Evolutionary conservation across 1,140 invertebrate genomes (phyloP).

Genomic region (Tetramorium parvispinum): DNA sequence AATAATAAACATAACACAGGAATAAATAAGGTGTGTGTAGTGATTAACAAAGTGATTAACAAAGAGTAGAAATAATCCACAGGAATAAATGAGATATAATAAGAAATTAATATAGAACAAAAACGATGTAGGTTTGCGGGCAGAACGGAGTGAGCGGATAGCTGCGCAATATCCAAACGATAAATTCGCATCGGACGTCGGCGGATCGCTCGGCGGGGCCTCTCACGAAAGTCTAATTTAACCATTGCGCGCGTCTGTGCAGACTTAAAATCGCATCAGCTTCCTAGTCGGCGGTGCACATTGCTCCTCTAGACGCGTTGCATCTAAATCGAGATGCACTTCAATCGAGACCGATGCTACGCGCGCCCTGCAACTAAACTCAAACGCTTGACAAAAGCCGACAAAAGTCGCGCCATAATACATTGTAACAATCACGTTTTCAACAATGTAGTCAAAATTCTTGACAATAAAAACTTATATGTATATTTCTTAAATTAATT

Average conservation of each 20-base stretch:
- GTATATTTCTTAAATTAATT: background rate
- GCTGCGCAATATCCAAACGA: background rate
- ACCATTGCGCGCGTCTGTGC: conserved; percentile 53
- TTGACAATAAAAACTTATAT: background rate
- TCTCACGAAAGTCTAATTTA: conserved; percentile 65
- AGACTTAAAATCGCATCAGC: conserved; percentile 48
- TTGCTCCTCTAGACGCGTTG: conserved; percentile 50
- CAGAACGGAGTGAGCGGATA: background rate
- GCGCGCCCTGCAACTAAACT: conserved; percentile 10
- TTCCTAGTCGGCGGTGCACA: conserved; percentile 58
- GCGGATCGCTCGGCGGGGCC: conserved; percentile 28
- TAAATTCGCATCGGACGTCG: background rate
- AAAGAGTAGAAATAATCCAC: background rate
- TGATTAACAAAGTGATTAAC: background rate
- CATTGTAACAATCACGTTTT: background rate
- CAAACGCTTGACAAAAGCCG: conserved; percentile 19
- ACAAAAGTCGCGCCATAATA: background rate
- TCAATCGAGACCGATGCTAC: conserved; percentile 56
- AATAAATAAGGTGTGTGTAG: background rate
- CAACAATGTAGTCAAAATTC: background rate
- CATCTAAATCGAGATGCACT: conserved; percentile 73
- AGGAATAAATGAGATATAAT: background rate
- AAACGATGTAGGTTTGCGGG: background rate
- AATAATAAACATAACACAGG: background rate
- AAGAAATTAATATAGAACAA: background rate